Evolutionary conservation across 23 tunicate genomes (phyloP), one percentile per base, ranked within the genome.

Genomic region (Phallusia fumigata): DNA sequence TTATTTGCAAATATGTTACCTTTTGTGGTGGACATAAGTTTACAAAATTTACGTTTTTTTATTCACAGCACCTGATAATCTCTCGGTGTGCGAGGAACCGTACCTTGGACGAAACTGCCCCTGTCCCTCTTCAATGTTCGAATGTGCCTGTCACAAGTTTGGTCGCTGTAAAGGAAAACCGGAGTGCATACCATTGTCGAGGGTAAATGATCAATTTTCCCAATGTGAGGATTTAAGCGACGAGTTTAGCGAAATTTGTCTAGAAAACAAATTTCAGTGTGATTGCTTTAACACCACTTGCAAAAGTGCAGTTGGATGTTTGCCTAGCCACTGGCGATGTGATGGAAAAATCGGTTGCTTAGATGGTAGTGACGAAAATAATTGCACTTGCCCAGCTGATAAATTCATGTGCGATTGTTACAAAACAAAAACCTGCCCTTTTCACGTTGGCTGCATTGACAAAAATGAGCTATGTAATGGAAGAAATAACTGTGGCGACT

Each of bases 351-450:
- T 58, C 28, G 28, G 28, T 58, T 58, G 69, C 28, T 13, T 58
- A 58, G 69, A 58, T 24, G 69, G 69, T 24, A 58, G 69, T 58
- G 69, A 74, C 13, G 78, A 74, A 74, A 6, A 3, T 33, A 58
- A 58, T 24, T 58, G 69, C 69, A 1, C 69, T 21, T 74, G 78
- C 19, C 78, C 78, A 35, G 45, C 78, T 74, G 78, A 74, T 35
- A 33, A 74, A 19, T 74, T 74, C 3, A 16, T 3, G 40, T 74
- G 78, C 19, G 28, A 22, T 6, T 58, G 69, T 58, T 13, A 58
- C 69, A 58, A 58, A 58, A 6, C 69, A 21, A 13, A 13, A 8
- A 58, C 8, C 28, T 58, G 69, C 69, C 1, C 69, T 58, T 24
- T 58, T 3, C 28, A 3, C 13, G 16, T 11, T 58, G 16, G 69